Evolutionary conservation across 2,888 invertebrate genomes (phyloP).

Genomic region (Drosophila aldrichi): DNA sequence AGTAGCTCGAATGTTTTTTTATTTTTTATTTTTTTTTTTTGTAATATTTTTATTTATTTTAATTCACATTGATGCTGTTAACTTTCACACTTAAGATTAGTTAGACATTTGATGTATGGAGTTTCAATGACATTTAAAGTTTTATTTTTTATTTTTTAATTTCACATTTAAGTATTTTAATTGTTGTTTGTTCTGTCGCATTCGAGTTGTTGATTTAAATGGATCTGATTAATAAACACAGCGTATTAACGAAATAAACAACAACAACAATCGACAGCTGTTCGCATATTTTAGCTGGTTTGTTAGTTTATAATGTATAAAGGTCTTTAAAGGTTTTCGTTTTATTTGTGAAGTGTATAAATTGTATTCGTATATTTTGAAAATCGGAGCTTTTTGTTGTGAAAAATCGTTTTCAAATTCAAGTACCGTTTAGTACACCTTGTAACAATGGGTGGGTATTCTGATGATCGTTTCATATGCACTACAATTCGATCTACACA

Average conservation of each 20-base stretch:
- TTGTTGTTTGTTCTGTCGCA: conserved; percentile 22
- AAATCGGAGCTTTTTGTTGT: conserved; percentile 69
- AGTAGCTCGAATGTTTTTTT: conserved; percentile 25
- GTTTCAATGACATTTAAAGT: conserved; percentile 7
- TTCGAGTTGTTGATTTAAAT: neutral
- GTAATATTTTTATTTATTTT: conserved; percentile 31
- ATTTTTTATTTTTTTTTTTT: conserved; percentile 24
- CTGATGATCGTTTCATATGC: conserved; percentile 30
- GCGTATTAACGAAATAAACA: conserved; percentile 11
- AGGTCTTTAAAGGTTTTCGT: neutral
- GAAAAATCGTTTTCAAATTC: conserved; percentile 62
- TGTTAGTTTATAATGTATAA: neutral
- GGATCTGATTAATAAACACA: conserved; percentile 24
- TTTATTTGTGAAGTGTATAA: conserved; percentile 42
- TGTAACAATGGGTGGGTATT: conserved; percentile 68
- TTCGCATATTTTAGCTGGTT: neutral
- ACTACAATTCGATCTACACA: conserved; percentile 13
- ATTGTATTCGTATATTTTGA: conserved; percentile 46
- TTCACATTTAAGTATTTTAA: conserved; percentile 14
- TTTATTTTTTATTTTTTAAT: conserved; percentile 1
- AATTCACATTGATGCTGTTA: conserved; percentile 75
- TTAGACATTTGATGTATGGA: conserved; percentile 56
- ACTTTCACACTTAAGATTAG: conserved; percentile 72
- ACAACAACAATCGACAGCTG: conserved; percentile 1
- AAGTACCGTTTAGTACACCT: conserved; percentile 32